phyloP scores from a whole-genome alignment of 2,113 vertebrate species.

The Notiomystis cincta region DNA sequence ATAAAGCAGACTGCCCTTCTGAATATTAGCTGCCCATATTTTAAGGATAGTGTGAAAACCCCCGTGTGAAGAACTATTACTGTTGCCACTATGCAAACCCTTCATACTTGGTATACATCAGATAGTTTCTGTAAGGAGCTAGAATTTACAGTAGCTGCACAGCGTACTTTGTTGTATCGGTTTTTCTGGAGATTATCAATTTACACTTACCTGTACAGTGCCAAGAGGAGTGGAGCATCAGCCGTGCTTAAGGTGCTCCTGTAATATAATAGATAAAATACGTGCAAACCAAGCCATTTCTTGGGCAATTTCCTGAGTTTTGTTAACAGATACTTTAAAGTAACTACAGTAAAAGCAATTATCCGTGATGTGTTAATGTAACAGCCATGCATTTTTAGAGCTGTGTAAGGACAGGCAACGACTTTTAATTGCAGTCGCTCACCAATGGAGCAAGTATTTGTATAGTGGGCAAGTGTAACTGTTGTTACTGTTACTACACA shows the following conservation, averaged over 20 bases:
- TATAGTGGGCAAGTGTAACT: slow-evolving; percentile 1
- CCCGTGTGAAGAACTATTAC: not conserved
- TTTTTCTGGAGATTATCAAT: not conserved
- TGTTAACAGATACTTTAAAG: not conserved
- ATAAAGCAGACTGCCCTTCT: not conserved
- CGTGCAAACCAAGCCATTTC: not conserved
- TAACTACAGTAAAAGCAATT: slow-evolving; percentile 7
- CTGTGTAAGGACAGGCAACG: not conserved
- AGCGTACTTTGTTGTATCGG: not conserved
- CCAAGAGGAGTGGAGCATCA: not conserved
- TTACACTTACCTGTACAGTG: not conserved
- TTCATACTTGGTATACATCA: not conserved
- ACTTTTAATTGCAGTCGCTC: not conserved
- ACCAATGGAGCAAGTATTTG: not conserved
- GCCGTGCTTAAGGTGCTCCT: not conserved
- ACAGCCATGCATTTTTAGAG: not conserved
- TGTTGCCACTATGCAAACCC: slow-evolving; percentile 17
- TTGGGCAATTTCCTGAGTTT: not conserved
- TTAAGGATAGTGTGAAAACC: not conserved
- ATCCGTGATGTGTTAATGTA: not conserved
- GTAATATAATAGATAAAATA: not conserved
- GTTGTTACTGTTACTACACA: not conserved
- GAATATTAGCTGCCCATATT: not conserved
- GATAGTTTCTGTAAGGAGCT: not conserved
- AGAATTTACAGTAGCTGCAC: not conserved